These are phyloP conservation scores for Vandiemenella viatica DNA, from an alignment of 2,888 invertebrate genomes.

Conservation along the genomic window DNA sequence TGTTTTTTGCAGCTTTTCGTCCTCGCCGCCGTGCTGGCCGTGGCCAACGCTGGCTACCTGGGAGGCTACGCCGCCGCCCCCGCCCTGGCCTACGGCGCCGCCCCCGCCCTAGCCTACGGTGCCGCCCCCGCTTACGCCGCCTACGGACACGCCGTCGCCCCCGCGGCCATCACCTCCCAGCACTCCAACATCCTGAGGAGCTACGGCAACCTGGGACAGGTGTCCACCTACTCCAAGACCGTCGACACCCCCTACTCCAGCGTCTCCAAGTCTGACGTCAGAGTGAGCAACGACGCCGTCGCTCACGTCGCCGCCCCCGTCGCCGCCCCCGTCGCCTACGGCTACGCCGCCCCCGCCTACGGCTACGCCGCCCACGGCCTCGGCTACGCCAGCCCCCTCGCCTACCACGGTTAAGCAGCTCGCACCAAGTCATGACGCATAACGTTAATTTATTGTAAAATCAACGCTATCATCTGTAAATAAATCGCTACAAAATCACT, in stretches of 20 bases:
- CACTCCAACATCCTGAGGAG: conserved; percentile 35
- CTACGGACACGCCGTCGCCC: conserved; percentile 29
- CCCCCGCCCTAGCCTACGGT: conserved; percentile 19
- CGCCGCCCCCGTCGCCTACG: too few species aligned
- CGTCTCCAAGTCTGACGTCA: conserved; percentile 51
- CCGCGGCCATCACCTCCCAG: conserved; percentile 38
- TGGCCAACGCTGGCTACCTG: conserved; percentile 19
- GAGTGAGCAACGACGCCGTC: conserved; percentile 38
- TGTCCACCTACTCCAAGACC: conserved; percentile 52
- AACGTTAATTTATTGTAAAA: too few species aligned
- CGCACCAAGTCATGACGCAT: conserved; percentile 18
- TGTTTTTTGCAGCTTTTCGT: conserved; percentile 10
- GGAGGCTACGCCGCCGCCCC: conserved; percentile 18
- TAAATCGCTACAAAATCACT: too few species aligned
- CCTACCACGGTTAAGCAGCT: conserved; percentile 20
- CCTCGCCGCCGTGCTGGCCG: conserved; percentile 18
- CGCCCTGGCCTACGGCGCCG: conserved; percentile 1
- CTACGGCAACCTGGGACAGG: conserved; percentile 47
- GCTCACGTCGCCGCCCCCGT: conserved; percentile 23
- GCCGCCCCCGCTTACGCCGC: conserved; percentile 26
- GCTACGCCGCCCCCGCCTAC: conserved; percentile 17
- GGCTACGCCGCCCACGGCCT: conserved; percentile 13
- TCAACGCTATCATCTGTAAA: too few species aligned
- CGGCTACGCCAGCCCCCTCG: conserved; percentile 14
- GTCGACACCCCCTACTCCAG: conserved; percentile 59